Conservation (phyloP, 92 coral and sea anemone genomes). For the Zoanthus sociatus region DNA sequence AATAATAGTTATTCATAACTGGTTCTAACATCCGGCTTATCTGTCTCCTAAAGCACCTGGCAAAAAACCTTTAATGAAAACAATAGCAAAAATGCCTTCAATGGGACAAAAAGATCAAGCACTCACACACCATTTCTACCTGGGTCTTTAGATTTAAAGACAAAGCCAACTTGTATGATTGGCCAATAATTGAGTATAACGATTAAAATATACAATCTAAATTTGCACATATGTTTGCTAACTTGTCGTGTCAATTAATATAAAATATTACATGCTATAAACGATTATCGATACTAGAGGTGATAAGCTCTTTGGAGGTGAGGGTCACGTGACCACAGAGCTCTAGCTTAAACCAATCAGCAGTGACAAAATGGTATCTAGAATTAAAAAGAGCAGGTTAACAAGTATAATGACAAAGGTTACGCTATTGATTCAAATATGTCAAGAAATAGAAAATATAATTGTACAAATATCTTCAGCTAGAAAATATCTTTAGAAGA, state of each 20-base stretch:
- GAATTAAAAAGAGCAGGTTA: too few species aligned
- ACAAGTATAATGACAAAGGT: too few species aligned
- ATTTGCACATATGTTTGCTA: conserved; percentile 7
- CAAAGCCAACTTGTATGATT: not conserved
- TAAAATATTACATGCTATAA: conserved; percentile 22
- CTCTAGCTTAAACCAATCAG: too few species aligned
- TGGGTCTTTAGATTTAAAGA: not conserved
- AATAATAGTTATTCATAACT: not conserved
- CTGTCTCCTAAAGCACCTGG: not conserved
- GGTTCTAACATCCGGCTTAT: not conserved
- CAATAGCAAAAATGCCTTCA: not conserved
- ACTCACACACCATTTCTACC: not conserved
- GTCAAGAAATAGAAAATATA: too few species aligned
- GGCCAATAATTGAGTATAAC: not conserved
- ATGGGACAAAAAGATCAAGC: not conserved
- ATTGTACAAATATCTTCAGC: too few species aligned
- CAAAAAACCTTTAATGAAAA: not conserved
- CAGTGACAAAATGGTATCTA: too few species aligned
- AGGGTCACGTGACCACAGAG: too few species aligned
- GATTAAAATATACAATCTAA: not conserved
- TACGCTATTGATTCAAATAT: too few species aligned
- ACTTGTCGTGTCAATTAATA: not conserved
- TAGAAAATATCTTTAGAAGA: too few species aligned
- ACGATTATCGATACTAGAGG: too few species aligned
- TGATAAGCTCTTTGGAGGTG: too few species aligned